Percentiles rank a stretch among this genome's conserved stretches.
Evolutionary conservation across 2,113 vertebrate genomes (phyloP).

Genomic region (Ornithorhynchus anatinus): DNA sequence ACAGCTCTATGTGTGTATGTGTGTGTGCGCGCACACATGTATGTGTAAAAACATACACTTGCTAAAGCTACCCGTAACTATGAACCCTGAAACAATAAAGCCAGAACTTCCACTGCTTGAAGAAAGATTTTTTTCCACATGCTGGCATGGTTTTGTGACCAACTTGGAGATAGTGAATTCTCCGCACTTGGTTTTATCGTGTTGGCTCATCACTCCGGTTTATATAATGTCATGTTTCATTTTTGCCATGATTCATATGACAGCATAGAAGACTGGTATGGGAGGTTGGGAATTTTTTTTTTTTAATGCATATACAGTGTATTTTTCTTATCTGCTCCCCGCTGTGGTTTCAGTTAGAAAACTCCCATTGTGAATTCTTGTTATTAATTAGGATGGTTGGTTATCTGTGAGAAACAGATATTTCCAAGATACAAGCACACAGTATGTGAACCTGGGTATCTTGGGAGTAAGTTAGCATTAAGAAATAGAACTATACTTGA

Average conservation of each 20-base stretch:
- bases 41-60: too few species aligned
- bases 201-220: conserved; percentile 9
- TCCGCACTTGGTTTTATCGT: conserved; percentile 17
- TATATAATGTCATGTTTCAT: conserved; percentile 34
- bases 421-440: conserved; percentile 34
- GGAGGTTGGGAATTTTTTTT: not conserved
- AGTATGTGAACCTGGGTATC: not conserved
- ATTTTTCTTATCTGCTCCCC: conserved; percentile 32
- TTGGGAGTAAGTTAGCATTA: conserved; percentile 6
- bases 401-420: conserved; percentile 59
- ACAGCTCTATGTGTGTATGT: too few species aligned
- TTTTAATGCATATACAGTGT: not conserved
- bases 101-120: not conserved
- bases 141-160: not conserved
- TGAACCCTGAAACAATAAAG: not conserved
- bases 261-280: not conserved
- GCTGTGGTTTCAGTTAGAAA: conserved; percentile 14
- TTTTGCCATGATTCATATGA: conserved; percentile 30
- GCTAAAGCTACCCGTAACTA: too few species aligned
- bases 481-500: not conserved
- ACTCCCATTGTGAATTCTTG: conserved; percentile 12
- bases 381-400: conserved; percentile 48
- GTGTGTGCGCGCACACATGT: too few species aligned
- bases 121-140: rapidly evolving
- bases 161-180: conserved; percentile 31